Evolutionary conservation across 2,113 vertebrate species (phyloP).

Genomic region (Orthonyx spaldingii): DNA sequence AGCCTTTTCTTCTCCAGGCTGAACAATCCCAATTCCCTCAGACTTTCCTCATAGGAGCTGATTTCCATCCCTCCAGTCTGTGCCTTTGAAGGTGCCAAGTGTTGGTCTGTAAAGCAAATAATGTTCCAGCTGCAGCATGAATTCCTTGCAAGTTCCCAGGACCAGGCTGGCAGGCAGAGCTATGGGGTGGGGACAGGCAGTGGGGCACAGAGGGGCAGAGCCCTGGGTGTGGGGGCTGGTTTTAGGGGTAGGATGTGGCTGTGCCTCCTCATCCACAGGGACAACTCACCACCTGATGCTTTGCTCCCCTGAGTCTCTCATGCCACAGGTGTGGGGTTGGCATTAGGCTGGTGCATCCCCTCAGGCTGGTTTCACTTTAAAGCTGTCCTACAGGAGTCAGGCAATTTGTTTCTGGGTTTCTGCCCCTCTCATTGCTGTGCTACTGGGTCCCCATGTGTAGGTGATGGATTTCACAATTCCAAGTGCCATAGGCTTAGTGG

Average conservation of each 20-base stretch:
- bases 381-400: not conserved
- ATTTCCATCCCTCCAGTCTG: not conserved
- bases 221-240: too few relatives aligned
- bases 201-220: not conserved
- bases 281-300: fast-evolving
- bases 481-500: not conserved
- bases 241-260: not conserved
- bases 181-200: not conserved
- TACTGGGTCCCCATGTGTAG: not conserved
- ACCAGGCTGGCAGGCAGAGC: not conserved
- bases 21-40: not conserved
- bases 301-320: not conserved
- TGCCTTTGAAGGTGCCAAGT: not conserved
- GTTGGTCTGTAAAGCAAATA: not conserved
- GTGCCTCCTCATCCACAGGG: not conserved
- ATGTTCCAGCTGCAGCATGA: not conserved
- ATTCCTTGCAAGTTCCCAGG: not conserved
- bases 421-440: not conserved
- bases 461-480: not conserved
- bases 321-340: not conserved
- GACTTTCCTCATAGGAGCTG: not conserved
- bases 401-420: not conserved
- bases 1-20: not conserved
- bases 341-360: not conserved
- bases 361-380: not conserved